phyloP scores from a whole-genome alignment of 2,888 invertebrate species.

The Macrophya alboannulata region DNA sequence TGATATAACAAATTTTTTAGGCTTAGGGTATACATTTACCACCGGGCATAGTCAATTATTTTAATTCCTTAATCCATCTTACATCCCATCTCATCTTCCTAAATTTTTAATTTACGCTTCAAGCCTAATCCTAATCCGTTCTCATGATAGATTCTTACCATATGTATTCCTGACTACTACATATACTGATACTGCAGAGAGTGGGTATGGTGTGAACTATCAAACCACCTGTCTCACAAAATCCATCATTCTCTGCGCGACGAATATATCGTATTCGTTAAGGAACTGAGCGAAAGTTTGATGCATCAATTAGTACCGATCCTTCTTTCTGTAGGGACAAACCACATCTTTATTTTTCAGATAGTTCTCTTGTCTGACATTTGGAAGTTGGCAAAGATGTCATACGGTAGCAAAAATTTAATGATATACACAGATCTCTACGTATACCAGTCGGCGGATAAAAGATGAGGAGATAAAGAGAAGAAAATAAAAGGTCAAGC shows the following conservation, averaged over 20 bases:
- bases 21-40: conserved; percentile 20
- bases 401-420: background rate
- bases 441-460: background rate
- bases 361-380: background rate
- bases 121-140: conserved; percentile 38
- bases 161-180: conserved; percentile 25
- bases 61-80: conserved; percentile 39
- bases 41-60: conserved; percentile 15
- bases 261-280: background rate
- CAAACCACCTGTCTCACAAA: conserved; percentile 22
- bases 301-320: background rate
- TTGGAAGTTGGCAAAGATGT: background rate
- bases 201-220: conserved; percentile 11
- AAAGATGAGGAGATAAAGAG: background rate
- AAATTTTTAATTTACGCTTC: conserved; percentile 49
- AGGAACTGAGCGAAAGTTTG: background rate
- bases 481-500: background rate
- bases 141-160: conserved; percentile 32
- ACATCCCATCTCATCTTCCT: conserved; percentile 18
- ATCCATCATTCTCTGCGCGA: background rate
- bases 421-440: background rate
- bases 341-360: background rate
- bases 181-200: background rate
- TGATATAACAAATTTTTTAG: background rate
- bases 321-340: background rate